Conservation (phyloP, 1,140 invertebrate species). For the Drosophila albomicans region DNA sequence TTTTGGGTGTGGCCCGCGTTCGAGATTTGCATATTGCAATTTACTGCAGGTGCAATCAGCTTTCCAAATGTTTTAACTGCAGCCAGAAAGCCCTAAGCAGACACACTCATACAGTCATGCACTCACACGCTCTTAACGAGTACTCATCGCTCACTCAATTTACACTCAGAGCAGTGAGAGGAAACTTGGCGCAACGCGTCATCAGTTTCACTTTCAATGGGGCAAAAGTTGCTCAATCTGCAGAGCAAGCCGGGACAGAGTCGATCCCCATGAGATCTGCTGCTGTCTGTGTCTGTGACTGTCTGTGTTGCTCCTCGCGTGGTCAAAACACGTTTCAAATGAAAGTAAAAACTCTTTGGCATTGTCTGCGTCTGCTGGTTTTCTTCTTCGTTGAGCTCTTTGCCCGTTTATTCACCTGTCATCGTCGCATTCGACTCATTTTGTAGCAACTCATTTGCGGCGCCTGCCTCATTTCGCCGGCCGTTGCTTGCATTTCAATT, state of each 20-base stretch:
- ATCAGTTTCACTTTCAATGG: slow-evolving; percentile 78
- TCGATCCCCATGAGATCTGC: slow-evolving; percentile 50
- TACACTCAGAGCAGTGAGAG: slow-evolving; percentile 46
- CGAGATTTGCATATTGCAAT: slow-evolving; percentile 64
- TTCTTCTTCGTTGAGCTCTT: not conserved
- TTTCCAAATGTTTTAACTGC: slow-evolving; percentile 48
- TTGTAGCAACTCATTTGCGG: slow-evolving; percentile 5
- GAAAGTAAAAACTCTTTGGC: slow-evolving; percentile 81
- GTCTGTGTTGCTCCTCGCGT: slow-evolving; percentile 32
- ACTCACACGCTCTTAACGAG: slow-evolving; percentile 1
- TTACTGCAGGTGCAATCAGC: slow-evolving; percentile 38
- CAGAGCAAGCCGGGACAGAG: slow-evolving; percentile 13
- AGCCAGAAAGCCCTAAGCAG: slow-evolving; percentile 48
- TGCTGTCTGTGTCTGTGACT: slow-evolving; percentile 23
- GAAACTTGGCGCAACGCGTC: slow-evolving; percentile 53
- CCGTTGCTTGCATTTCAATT: slow-evolving; percentile 64
- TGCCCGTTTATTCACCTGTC: slow-evolving; percentile 75
- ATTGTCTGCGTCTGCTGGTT: slow-evolving; percentile 55
- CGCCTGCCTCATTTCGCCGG: slow-evolving; percentile 34
- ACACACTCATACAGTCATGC: not conserved
- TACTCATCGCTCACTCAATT: slow-evolving; percentile 16
- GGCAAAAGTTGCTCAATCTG: slow-evolving; percentile 72
- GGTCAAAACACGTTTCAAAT: slow-evolving; percentile 79
- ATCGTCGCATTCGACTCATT: slow-evolving; percentile 27
- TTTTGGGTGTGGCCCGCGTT: slow-evolving; percentile 64